These are phyloP conservation scores for Pterois miles DNA, from an alignment of 2,797 vertebrate species.

Conservation along the genomic window DNA sequence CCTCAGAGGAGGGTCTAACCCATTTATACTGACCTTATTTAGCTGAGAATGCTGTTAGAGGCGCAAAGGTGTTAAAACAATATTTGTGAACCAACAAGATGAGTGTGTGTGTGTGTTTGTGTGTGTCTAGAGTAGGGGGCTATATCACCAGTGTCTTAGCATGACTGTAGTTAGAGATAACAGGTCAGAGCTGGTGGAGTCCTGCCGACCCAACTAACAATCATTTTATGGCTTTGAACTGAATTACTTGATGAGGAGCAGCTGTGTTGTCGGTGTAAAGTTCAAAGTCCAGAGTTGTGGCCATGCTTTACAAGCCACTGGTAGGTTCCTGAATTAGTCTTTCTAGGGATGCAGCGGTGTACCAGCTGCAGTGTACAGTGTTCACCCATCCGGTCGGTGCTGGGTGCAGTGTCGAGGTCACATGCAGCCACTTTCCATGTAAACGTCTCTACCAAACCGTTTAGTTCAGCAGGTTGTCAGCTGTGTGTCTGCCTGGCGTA, in stretches of 20 bases:
- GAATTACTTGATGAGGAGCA: slow-evolving; percentile 42
- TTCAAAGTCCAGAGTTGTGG: slow-evolving; percentile 8
- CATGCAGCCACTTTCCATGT: too few relatives aligned
- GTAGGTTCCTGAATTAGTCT: too few relatives aligned
- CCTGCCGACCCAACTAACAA: slow-evolving; percentile 45
- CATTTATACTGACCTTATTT: slow-evolving; percentile 65
- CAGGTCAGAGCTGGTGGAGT: slow-evolving; percentile 34
- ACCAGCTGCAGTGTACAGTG: too few relatives aligned
- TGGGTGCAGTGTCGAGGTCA: too few relatives aligned
- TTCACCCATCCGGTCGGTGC: too few relatives aligned
- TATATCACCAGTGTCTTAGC: slow-evolving; percentile 17
- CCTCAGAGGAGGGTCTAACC: slow-evolving; percentile 52
- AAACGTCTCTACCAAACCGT: too few relatives aligned
- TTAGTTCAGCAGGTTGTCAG: too few relatives aligned
- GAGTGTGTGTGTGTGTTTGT: background rate
- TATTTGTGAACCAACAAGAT: slow-evolving; percentile 27
- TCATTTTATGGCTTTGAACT: slow-evolving; percentile 57
- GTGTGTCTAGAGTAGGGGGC: background rate
- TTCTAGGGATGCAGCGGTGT: too few relatives aligned
- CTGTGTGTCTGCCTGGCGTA: too few relatives aligned
- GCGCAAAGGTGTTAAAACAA: slow-evolving; percentile 35
- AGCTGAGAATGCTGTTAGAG: slow-evolving; percentile 8
- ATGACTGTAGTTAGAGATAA: slow-evolving; percentile 20
- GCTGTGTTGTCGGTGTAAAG: background rate
- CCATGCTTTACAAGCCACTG: background rate